A percentile compares a stretch with the other conserved stretches of the same genome.
These are phyloP conservation scores for Geotria australis DNA, from an alignment of 2,797 vertebrate species.

Conservation along the genomic window DNA sequence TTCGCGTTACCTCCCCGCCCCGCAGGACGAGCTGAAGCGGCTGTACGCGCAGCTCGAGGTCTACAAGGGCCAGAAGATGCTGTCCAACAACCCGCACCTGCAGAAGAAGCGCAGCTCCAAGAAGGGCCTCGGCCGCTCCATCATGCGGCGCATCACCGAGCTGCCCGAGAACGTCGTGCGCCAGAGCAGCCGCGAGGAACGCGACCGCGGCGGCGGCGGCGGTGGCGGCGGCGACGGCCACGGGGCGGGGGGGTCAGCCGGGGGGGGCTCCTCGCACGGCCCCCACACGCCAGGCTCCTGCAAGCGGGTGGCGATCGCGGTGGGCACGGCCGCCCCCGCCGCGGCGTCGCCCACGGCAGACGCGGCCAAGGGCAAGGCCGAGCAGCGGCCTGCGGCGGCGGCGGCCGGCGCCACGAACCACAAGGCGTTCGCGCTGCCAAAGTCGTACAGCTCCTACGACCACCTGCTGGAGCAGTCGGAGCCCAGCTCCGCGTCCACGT, in stretches of 20 bases:
- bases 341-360: too few species aligned
- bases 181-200: conserved; percentile 25
- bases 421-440: conserved; percentile 11
- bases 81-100: conserved; percentile 55
- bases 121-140: conserved; percentile 30
- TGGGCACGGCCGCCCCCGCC: too few species aligned
- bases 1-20: neutral
- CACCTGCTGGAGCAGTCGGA: conserved; percentile 7
- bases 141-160: conserved; percentile 31
- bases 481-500: neutral
- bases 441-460: conserved; percentile 24
- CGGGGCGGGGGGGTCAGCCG: conserved; percentile 23
- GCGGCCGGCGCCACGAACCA: conserved; percentile 6
- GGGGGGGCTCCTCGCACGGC: conserved; percentile 5
- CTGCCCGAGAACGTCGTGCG: conserved; percentile 26
- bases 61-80: conserved; percentile 57
- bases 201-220: conserved; percentile 10
- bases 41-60: conserved; percentile 64
- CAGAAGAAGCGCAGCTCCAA: conserved; percentile 34
- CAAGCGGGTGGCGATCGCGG: conserved; percentile 1
- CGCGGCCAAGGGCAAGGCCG: conserved; percentile 1
- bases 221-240: conserved; percentile 11
- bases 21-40: conserved; percentile 70
- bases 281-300: conserved; percentile 14
- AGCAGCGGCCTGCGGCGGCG: conserved; percentile 8